These are phyloP conservation scores for Geotrupes spiniger DNA, from an alignment of 2,888 invertebrate species.

Conservation along the genomic window DNA sequence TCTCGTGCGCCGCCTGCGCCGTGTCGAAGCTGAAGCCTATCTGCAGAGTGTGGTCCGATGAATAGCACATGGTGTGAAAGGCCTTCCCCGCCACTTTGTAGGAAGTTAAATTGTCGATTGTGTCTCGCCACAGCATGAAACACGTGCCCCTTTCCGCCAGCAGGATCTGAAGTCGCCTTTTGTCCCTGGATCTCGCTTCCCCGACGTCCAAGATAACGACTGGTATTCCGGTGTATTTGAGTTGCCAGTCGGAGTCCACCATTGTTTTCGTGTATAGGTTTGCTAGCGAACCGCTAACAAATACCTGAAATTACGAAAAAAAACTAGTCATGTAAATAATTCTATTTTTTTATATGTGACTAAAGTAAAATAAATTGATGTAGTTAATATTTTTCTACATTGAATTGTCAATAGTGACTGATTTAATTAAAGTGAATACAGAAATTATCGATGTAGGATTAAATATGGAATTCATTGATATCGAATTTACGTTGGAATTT, in stretches of 20 bases:
- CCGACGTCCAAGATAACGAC: slow-evolving; percentile 75
- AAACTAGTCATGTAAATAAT: slow-evolving; percentile 1
- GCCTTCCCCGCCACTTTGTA: slow-evolving; percentile 70
- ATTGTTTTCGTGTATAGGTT: slow-evolving; percentile 65
- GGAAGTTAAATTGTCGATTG: slow-evolving; percentile 73
- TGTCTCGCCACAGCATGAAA: slow-evolving; percentile 78
- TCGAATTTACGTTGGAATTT: no score
- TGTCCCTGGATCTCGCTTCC: slow-evolving; percentile 66
- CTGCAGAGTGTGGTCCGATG: slow-evolving; percentile 71
- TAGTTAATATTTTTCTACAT: no score
- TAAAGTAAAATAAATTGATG: no score
- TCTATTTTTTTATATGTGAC: neutral
- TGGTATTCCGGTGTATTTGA: slow-evolving; percentile 76
- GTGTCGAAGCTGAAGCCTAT: slow-evolving; percentile 81
- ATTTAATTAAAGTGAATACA: no score
- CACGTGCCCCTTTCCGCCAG: slow-evolving; percentile 64
- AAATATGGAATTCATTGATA: no score
- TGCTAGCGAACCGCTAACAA: slow-evolving; percentile 72
- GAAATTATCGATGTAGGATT: no score
- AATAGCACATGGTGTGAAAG: slow-evolving; percentile 80
- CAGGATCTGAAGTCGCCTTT: slow-evolving; percentile 53
- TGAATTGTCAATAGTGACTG: no score
- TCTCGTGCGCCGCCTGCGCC: slow-evolving; percentile 66
- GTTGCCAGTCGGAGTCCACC: slow-evolving; percentile 62
- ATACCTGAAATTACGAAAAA: slow-evolving; percentile 56